Evolutionary conservation across 2,888 invertebrate genomes (phyloP).

Genomic region (Lottia scabra): DNA sequence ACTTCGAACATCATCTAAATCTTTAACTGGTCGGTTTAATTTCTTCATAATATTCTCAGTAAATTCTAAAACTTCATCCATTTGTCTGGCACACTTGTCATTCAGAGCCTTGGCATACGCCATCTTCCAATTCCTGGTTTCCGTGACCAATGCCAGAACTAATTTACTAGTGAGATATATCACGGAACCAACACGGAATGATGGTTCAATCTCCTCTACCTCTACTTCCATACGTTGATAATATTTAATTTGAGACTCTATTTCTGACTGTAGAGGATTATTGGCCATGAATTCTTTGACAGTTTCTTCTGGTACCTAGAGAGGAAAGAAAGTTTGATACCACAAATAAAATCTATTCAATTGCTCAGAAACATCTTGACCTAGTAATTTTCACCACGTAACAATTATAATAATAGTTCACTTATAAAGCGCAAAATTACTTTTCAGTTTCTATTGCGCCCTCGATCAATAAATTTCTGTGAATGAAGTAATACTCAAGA

Average conservation of each 20-base stretch:
- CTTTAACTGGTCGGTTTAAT: conserved; percentile 85
- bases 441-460: too few relatives aligned
- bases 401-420: too few relatives aligned
- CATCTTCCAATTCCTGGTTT: conserved; percentile 69
- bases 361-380: too few relatives aligned
- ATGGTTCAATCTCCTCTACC: conserved; percentile 64
- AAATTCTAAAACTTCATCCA: conserved; percentile 79
- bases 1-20: conserved; percentile 92
- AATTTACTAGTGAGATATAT: conserved; percentile 72
- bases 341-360: too few relatives aligned
- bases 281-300: conserved; percentile 69
- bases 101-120: conserved; percentile 69
- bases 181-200: conserved; percentile 66
- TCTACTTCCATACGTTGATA: conserved; percentile 69
- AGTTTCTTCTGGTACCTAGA: conserved; percentile 64
- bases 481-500: too few relatives aligned
- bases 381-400: too few relatives aligned
- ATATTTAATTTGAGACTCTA: conserved; percentile 70
- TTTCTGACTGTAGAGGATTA: conserved; percentile 71
- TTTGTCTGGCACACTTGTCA: conserved; percentile 68
- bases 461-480: too few relatives aligned
- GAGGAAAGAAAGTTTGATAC: too few relatives aligned
- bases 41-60: conserved; percentile 93
- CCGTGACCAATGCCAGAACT: conserved; percentile 85
- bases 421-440: too few relatives aligned